These are phyloP conservation scores for Frankliniella fusca DNA, from an alignment of 2,888 invertebrate species.

Conservation along the genomic window DNA sequence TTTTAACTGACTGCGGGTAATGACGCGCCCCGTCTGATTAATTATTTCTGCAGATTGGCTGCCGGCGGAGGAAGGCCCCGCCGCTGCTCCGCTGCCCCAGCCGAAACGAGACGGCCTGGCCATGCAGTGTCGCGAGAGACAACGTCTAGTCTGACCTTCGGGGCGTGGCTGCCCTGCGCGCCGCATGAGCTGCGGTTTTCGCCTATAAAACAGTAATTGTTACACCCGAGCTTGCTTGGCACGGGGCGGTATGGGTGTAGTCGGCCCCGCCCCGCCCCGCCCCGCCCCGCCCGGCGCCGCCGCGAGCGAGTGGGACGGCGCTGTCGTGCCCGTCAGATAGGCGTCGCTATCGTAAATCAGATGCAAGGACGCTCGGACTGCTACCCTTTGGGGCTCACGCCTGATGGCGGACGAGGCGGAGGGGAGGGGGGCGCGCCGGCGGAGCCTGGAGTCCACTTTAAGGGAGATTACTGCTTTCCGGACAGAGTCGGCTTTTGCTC, in stretches of 20 bases:
- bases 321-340: slow-evolving; percentile 6
- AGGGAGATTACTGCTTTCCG: too few relatives aligned
- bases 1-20: neutral
- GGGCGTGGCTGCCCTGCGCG: neutral
- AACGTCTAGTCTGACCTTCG: neutral
- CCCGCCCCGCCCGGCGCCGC: too few relatives aligned
- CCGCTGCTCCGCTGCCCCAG: neutral
- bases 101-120: neutral
- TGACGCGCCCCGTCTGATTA: neutral
- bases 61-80: neutral
- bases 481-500: too few relatives aligned
- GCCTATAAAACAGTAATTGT: slow-evolving; percentile 13
- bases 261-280: too few relatives aligned
- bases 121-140: too few relatives aligned
- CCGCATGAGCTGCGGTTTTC: neutral
- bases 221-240: neutral
- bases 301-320: neutral
- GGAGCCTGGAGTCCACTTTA: too few relatives aligned
- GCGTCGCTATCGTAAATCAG: slow-evolving; percentile 24
- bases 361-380: neutral
- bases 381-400: too few relatives aligned
- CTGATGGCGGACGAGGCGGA: too few relatives aligned
- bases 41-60: too few relatives aligned
- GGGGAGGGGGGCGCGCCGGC: too few relatives aligned
- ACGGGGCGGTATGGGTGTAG: neutral